Conservation (phyloP, 2,113 vertebrate species). For the Tragelaphus strepsiceros region DNA sequence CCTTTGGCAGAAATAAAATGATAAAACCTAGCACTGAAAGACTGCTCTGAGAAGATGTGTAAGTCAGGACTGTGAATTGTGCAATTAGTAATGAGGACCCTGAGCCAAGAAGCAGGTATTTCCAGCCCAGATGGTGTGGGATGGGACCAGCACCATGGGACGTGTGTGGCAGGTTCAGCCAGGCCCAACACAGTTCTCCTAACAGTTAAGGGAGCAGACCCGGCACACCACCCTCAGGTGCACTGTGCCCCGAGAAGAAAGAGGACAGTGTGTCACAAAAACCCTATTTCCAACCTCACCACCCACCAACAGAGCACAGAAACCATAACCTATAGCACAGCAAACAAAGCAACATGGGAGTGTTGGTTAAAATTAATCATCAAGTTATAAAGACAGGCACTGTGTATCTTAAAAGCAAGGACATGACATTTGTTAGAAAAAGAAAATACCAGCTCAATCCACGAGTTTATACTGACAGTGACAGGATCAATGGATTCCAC, state of each 20-base stretch:
- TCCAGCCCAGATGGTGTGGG: not conserved
- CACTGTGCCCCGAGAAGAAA: not conserved
- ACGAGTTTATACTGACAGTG: conserved; percentile 95
- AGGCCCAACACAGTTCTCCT: not conserved
- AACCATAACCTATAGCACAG: not conserved
- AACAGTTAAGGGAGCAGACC: not conserved
- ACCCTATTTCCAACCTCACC: not conserved
- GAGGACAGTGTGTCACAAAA: not conserved
- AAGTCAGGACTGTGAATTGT: not conserved
- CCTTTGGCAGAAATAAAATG: not conserved
- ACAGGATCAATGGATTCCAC: conserved; percentile 93
- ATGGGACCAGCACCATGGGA: not conserved
- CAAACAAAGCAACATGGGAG: not conserved
- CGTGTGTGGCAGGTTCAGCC: not conserved
- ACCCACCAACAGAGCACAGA: not conserved
- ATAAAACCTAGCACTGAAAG: not conserved
- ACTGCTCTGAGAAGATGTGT: not conserved
- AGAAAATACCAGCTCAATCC: conserved; percentile 92
- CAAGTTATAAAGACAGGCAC: not conserved
- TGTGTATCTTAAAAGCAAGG: not conserved
- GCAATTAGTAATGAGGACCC: not conserved
- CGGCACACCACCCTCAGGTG: not conserved
- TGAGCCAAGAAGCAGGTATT: not conserved
- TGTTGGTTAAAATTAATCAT: not conserved
- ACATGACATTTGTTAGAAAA: not conserved